phyloP scores from a whole-genome alignment of 2,797 vertebrate species.

The Centroberyx gerrardi region DNA sequence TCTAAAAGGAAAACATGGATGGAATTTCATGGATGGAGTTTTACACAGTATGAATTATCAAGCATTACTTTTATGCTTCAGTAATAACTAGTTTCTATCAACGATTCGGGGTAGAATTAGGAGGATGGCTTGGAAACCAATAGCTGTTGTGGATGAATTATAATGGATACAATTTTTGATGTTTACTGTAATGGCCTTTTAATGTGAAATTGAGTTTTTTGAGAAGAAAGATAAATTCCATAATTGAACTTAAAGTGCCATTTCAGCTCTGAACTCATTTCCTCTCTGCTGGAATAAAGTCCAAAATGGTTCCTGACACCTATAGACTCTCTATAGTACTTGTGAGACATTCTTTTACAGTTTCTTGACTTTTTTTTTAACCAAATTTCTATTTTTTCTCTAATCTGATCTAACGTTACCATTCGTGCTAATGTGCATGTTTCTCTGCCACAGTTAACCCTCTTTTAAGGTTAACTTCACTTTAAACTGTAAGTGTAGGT shows the following conservation, averaged over 20 bases:
- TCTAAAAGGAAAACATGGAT: not conserved
- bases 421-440: no score
- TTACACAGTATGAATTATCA: not conserved
- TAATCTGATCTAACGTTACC: not conserved
- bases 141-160: not conserved
- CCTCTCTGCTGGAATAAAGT: no score
- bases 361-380: no score
- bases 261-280: no score
- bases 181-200: no score
- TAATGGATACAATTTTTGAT: no score
- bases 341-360: no score
- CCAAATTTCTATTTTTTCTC: not conserved
- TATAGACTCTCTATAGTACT: no score
- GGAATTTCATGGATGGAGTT: not conserved
- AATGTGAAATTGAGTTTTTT: no score
- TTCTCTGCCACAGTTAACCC: not conserved
- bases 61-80: not conserved
- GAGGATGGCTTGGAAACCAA: not conserved
- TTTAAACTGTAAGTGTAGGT: slow-evolving; percentile 23
- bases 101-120: not conserved
- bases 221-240: no score
- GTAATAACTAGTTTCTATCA: not conserved
- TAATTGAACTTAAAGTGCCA: no score
- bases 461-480: slow-evolving; percentile 10
- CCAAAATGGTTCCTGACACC: no score